These are phyloP conservation scores for Apoda limacodes DNA, from an alignment of 2,888 invertebrate species.

Conservation along the genomic window DNA sequence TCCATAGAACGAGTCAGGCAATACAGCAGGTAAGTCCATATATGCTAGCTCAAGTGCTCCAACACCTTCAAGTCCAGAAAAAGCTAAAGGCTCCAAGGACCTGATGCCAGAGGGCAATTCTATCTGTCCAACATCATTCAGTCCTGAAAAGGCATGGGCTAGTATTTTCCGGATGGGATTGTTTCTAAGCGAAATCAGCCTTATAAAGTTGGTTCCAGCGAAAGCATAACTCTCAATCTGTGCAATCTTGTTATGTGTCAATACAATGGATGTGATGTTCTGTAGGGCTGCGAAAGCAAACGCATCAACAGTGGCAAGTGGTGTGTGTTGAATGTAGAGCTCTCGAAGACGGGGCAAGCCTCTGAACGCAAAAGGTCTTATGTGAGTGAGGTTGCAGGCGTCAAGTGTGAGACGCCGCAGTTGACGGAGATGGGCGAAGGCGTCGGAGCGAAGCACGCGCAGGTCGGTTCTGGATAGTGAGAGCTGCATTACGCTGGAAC, in stretches of 20 bases:
- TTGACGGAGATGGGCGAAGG: constrained; percentile 83
- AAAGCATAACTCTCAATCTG: constrained; percentile 84
- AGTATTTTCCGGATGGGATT: constrained; percentile 87
- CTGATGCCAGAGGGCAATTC: constrained; percentile 85
- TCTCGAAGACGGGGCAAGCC: constrained; percentile 82
- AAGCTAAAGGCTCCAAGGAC: constrained; percentile 82
- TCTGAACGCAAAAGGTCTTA: constrained; percentile 87
- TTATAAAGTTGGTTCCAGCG: constrained; percentile 87
- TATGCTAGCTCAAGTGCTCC: constrained; percentile 83
- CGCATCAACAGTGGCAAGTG: constrained; percentile 81
- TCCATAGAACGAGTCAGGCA: constrained; percentile 81
- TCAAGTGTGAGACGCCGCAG: constrained; percentile 86
- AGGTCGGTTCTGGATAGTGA: constrained; percentile 89
- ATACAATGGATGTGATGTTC: constrained; percentile 79
- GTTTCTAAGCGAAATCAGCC: constrained; percentile 82
- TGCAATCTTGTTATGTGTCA: constrained; percentile 77
- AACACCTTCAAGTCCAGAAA: constrained; percentile 85
- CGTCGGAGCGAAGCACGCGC: constrained; percentile 83
- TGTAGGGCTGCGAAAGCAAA: constrained; percentile 88
- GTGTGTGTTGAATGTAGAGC: constrained; percentile 88
- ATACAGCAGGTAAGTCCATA: constrained; percentile 82
- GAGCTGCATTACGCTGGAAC: constrained; percentile 83
- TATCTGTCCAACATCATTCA: constrained; percentile 85
- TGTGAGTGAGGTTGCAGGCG: constrained; percentile 86
- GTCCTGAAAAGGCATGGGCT: constrained; percentile 84